A percentile compares a stretch with the other conserved stretches of the same genome.
phyloP scores from a whole-genome alignment of 2,113 vertebrate species.

The Gasterosteus aculeatus region DNA sequence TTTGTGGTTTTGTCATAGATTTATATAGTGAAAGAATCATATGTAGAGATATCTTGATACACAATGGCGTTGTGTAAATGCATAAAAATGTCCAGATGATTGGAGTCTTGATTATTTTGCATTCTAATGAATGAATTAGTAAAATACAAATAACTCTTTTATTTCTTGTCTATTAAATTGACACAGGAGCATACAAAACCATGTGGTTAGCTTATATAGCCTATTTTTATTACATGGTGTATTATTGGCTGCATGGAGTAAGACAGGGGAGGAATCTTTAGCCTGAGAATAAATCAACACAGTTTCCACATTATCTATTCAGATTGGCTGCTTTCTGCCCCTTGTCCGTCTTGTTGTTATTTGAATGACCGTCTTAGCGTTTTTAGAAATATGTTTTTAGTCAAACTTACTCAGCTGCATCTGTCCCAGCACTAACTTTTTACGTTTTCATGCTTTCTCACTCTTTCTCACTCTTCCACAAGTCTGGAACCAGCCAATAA shows the following conservation, averaged over 20 bases:
- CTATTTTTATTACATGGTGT: background rate
- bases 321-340: no score
- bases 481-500: background rate
- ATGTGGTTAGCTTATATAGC: background rate
- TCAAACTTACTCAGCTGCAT: background rate
- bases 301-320: no score
- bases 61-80: background rate
- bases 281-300: no score
- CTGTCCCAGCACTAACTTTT: background rate
- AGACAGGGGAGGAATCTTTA: background rate
- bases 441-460: background rate
- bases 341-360: background rate
- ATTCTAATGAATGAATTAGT: background rate
- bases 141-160: background rate
- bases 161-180: background rate
- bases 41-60: background rate
- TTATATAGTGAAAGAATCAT: background rate
- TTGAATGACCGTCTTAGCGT: background rate
- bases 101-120: background rate
- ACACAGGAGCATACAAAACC: background rate
- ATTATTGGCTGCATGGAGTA: background rate
- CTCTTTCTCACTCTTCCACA: background rate
- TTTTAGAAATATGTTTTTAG: background rate
- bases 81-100: background rate
- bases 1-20: background rate